Evolutionary conservation across 2,888 invertebrate genomes (phyloP).

Genomic region (Tachina grossa): DNA sequence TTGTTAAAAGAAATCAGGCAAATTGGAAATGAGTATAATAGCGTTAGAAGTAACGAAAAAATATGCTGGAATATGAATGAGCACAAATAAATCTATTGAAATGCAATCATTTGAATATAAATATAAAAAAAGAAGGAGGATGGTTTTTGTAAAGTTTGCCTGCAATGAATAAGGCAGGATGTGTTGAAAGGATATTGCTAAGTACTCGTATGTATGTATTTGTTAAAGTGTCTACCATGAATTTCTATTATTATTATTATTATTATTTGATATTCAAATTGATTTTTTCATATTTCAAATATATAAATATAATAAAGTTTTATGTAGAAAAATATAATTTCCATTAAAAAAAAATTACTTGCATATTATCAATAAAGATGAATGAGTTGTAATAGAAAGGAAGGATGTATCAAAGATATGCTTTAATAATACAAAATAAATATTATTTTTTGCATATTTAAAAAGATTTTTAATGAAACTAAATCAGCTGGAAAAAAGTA

Average conservation of each 20-base stretch:
- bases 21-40: not conserved
- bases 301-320: slow-evolving; percentile 8
- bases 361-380: slow-evolving; percentile 10
- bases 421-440: slow-evolving; percentile 15
- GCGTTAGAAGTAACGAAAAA: not conserved
- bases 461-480: not conserved
- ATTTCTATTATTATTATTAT: slow-evolving; percentile 30
- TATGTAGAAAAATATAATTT: not conserved
- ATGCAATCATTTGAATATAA: not conserved
- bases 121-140: slow-evolving; percentile 11
- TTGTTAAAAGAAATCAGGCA: slow-evolving; percentile 19
- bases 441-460: slow-evolving; percentile 37
- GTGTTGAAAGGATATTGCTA: not conserved
- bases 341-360: not conserved
- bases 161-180: not conserved
- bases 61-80: not conserved
- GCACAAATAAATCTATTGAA: slow-evolving; percentile 4
- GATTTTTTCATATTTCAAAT: slow-evolving; percentile 18
- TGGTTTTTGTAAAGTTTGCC: slow-evolving; percentile 12
- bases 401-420: slow-evolving; percentile 39
- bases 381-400: slow-evolving; percentile 21
- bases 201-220: not conserved
- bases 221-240: not conserved
- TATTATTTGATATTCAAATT: slow-evolving; percentile 18
- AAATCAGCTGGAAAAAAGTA: no score